Evolutionary conservation across 2,888 invertebrate genomes (phyloP).

Genomic region (Aphrophora alni): DNA sequence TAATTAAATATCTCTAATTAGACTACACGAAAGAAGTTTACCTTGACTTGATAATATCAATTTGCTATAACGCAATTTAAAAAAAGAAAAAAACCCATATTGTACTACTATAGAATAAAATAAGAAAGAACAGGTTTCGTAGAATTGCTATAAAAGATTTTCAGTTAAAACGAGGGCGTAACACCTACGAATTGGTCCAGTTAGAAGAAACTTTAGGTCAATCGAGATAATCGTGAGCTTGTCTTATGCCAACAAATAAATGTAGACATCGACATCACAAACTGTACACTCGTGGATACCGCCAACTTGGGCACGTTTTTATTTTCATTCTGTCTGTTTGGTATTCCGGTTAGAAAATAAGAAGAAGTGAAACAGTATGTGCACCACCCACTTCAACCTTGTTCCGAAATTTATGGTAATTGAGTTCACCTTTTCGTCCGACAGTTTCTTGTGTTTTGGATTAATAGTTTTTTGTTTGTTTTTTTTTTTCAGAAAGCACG

Average conservation of each 20-base stretch:
- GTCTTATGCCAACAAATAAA: background rate
- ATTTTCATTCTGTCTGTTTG: background rate
- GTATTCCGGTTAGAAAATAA: background rate
- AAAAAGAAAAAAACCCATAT: background rate
- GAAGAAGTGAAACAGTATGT: background rate
- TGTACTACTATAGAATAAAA: background rate
- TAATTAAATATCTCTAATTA: too few relatives aligned
- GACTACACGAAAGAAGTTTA: too few relatives aligned
- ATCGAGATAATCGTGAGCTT: background rate
- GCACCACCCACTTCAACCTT: conserved; percentile 1
- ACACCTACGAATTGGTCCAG: background rate
- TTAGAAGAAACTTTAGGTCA: background rate
- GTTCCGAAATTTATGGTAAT: conserved; percentile 6
- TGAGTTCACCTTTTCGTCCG: conserved; percentile 3
- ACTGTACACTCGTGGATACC: background rate
- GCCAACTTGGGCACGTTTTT: background rate
- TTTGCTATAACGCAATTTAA: too few relatives aligned
- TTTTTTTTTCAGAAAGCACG: background rate
- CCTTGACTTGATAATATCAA: too few relatives aligned
- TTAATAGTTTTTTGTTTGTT: background rate
- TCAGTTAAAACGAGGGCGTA: background rate
- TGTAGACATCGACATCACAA: background rate
- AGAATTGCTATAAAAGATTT: background rate
- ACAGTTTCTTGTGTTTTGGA: background rate
- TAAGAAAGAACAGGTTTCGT: background rate